phyloP scores from a whole-genome alignment of 2,797 vertebrate species.

The Discoglossus pictus region DNA sequence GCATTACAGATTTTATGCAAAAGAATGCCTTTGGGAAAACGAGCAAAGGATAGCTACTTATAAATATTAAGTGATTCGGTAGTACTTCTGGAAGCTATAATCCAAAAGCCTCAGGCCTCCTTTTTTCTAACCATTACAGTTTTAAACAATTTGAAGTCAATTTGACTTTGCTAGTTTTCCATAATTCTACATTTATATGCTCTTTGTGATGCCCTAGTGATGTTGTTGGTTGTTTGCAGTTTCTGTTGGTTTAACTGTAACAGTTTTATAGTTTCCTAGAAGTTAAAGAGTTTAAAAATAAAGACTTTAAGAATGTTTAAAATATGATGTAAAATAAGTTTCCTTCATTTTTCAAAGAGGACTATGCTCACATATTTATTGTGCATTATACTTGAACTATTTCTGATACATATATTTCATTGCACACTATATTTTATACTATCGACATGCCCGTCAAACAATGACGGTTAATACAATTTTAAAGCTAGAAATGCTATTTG shows the following conservation, averaged over 20 bases:
- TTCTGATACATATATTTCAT: too few relatives aligned
- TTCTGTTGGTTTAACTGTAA: not conserved
- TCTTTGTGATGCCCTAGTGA: not conserved
- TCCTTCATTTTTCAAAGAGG: too few relatives aligned
- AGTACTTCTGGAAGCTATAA: constrained; percentile 28
- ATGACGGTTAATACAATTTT: too few relatives aligned
- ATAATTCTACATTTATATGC: constrained; percentile 37
- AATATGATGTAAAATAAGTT: too few relatives aligned
- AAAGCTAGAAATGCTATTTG: too few relatives aligned
- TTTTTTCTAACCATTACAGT: constrained; percentile 30
- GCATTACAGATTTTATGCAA: constrained; percentile 44
- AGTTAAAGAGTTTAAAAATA: not conserved
- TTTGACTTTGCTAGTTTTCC: constrained; percentile 17
- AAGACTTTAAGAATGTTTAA: too few relatives aligned
- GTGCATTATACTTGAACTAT: too few relatives aligned
- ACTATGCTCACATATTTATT: too few relatives aligned
- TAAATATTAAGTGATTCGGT: constrained; percentile 45
- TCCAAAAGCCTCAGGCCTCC: constrained; percentile 20
- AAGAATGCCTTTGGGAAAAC: constrained; percentile 26
- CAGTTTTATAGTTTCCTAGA: not conserved
- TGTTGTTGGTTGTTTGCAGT: constrained; percentile 25
- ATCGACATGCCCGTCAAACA: too few relatives aligned
- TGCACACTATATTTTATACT: too few relatives aligned
- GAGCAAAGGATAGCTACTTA: constrained; percentile 35
- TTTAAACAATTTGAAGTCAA: constrained; percentile 46